These are phyloP conservation scores for Fulica atra DNA, from an alignment of 2,113 vertebrate species.

Conservation along the genomic window DNA sequence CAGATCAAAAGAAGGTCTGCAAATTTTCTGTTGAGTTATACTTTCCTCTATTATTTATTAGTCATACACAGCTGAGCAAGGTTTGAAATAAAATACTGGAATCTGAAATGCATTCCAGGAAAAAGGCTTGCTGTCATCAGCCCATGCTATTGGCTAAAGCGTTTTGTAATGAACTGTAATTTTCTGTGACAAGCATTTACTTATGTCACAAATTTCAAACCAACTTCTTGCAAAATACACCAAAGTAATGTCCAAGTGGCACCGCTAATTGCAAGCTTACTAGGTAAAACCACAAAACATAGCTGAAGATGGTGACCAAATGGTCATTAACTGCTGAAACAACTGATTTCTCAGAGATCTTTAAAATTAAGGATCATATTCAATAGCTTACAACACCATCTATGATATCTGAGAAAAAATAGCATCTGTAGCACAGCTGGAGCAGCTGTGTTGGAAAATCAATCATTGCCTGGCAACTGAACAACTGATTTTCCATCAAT, in stretches of 20 bases:
- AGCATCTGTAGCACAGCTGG: constrained; percentile 83
- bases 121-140: constrained; percentile 55
- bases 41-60: constrained; percentile 63
- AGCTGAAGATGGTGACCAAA: constrained; percentile 50
- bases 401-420: constrained; percentile 67
- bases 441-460: constrained; percentile 82
- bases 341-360: constrained; percentile 64
- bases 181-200: constrained; percentile 43
- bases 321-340: constrained; percentile 50
- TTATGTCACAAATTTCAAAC: constrained; percentile 23
- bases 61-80: constrained; percentile 33
- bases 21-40: constrained; percentile 54
- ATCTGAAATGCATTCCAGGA: constrained; percentile 48
- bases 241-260: not conserved
- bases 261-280: constrained; percentile 18
- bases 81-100: constrained; percentile 50
- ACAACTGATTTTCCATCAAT: constrained; percentile 82
- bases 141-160: constrained; percentile 8
- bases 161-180: constrained; percentile 45
- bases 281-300: constrained; percentile 25
- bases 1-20: constrained; percentile 52
- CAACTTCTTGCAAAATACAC: constrained; percentile 7
- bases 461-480: constrained; percentile 81
- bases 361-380: constrained; percentile 69
- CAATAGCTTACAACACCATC: constrained; percentile 52